Conservation (phyloP, 2,888 invertebrate genomes). For the Drosophila flavopinicola region DNA sequence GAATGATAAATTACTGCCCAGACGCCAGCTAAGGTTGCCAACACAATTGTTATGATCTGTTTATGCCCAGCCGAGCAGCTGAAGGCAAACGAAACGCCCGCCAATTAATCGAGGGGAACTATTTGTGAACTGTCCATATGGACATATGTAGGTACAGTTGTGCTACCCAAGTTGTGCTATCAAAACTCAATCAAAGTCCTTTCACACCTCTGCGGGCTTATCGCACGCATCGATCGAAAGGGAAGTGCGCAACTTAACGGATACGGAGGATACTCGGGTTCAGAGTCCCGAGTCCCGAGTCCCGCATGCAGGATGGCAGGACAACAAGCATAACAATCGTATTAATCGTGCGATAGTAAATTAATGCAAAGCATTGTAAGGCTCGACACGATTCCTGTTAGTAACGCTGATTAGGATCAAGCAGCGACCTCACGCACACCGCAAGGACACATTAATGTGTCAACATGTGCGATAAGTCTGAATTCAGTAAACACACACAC, state of each 20-base stretch:
- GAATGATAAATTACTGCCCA: slow-evolving; percentile 71
- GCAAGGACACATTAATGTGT: slow-evolving; percentile 76
- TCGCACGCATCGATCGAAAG: slow-evolving; percentile 61
- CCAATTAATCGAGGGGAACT: slow-evolving; percentile 42
- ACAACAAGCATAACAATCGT: slow-evolving; percentile 55
- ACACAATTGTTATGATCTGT: slow-evolving; percentile 73
- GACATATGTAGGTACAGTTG: slow-evolving; percentile 44
- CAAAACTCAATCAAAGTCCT: slow-evolving; percentile 62
- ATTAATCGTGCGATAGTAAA: slow-evolving; percentile 68
- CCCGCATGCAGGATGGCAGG: slow-evolving; percentile 44
- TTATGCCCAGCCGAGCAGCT: slow-evolving; percentile 58
- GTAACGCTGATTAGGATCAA: slow-evolving; percentile 75
- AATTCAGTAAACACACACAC: slow-evolving; percentile 34
- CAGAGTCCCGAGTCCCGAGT: slow-evolving; percentile 32
- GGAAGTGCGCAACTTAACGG: slow-evolving; percentile 59
- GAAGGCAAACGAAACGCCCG: slow-evolving; percentile 58
- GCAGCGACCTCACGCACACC: slow-evolving; percentile 69
- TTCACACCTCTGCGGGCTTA: slow-evolving; percentile 69
- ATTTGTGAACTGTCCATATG: neutral
- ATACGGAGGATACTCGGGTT: too few species aligned
- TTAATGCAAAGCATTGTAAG: slow-evolving; percentile 70
- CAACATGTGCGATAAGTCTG: slow-evolving; percentile 70
- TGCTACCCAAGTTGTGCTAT: slow-evolving; percentile 32
- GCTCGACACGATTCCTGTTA: slow-evolving; percentile 76
- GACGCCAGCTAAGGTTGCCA: slow-evolving; percentile 32